Percentiles rank a stretch among this genome's conserved stretches.
Evolutionary conservation across 2,888 invertebrate genomes (phyloP).

Genomic region (Dasysyrphus tricinctus): DNA sequence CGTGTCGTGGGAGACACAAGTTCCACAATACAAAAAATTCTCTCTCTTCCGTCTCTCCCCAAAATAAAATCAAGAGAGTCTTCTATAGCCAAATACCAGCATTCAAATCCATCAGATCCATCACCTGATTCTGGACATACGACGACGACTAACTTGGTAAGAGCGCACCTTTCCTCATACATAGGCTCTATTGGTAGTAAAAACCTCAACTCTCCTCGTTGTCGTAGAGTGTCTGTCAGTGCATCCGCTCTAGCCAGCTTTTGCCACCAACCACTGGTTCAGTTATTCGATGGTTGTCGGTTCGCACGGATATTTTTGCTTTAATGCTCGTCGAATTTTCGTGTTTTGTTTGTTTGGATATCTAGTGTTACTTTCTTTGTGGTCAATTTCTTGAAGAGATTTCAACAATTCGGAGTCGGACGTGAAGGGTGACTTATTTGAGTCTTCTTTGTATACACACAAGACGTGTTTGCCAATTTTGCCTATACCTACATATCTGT

Average conservation of each 20-base stretch:
- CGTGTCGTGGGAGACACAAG: slow-evolving; percentile 62
- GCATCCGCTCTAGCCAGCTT: slow-evolving; percentile 60
- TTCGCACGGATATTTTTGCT: slow-evolving; percentile 49
- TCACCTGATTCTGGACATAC: slow-evolving; percentile 33
- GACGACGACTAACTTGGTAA: slow-evolving; percentile 15
- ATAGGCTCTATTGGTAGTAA: slow-evolving; percentile 47
- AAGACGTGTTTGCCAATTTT: slow-evolving; percentile 48
- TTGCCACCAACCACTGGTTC: slow-evolving; percentile 64
- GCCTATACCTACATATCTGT: slow-evolving; percentile 4
- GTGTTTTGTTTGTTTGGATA: slow-evolving; percentile 12
- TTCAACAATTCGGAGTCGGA: slow-evolving; percentile 3
- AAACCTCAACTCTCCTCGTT: slow-evolving; percentile 7
- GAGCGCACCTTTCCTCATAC: slow-evolving; percentile 24
- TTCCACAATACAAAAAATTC: slow-evolving; percentile 50
- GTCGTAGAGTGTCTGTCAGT: not conserved
- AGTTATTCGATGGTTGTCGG: slow-evolving; percentile 65
- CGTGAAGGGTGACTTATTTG: slow-evolving; percentile 32
- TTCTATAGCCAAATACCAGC: not conserved
- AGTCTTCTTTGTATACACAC: slow-evolving; percentile 48
- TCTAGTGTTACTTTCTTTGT: slow-evolving; percentile 45
- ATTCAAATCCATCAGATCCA: slow-evolving; percentile 56
- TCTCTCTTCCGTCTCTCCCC: not conserved
- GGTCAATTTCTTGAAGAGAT: slow-evolving; percentile 49
- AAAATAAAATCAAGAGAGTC: slow-evolving; percentile 22
- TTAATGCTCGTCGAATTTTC: slow-evolving; percentile 2